These are phyloP conservation scores for Dallia pectoralis DNA, from an alignment of 2,797 vertebrate species.

Conservation along the genomic window DNA sequence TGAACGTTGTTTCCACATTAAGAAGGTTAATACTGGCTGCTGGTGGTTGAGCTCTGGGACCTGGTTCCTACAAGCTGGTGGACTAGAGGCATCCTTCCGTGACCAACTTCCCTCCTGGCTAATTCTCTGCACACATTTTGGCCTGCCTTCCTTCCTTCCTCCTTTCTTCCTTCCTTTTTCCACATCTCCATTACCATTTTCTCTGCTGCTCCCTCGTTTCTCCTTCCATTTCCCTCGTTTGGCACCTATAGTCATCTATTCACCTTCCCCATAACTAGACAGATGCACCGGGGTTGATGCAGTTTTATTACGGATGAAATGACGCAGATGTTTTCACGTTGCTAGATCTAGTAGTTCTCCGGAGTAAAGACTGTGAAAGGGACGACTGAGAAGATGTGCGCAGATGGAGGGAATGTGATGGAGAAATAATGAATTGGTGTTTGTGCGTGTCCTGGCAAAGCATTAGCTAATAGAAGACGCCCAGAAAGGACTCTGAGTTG, in stretches of 20 bases:
- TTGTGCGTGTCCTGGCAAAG: constrained; percentile 35
- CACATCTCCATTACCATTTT: background rate
- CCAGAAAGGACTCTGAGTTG: constrained; percentile 58
- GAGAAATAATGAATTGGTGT: constrained; percentile 56
- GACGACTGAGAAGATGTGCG: constrained; percentile 1
- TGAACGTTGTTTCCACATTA: background rate
- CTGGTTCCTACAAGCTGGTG: constrained; percentile 7
- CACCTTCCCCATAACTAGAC: constrained; percentile 35
- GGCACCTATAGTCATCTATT: background rate
- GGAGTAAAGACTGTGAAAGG: constrained; percentile 26
- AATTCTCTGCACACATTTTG: no score
- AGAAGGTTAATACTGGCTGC: background rate
- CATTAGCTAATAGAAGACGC: constrained; percentile 58
- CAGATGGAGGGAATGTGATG: constrained; percentile 44
- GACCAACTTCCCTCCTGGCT: background rate
- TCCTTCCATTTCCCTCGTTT: background rate
- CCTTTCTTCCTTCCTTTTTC: constrained; percentile 1
- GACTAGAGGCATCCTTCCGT: constrained; percentile 2
- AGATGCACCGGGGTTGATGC: constrained; percentile 56
- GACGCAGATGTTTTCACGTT: constrained; percentile 63
- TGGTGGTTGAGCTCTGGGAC: background rate
- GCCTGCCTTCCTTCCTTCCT: background rate
- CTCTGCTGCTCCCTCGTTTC: background rate
- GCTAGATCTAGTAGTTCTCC: constrained; percentile 48
- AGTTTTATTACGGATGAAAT: constrained; percentile 44